These are phyloP conservation scores for Pampusana beccarii DNA, from an alignment of 2,113 vertebrate species.

Conservation along the genomic window DNA sequence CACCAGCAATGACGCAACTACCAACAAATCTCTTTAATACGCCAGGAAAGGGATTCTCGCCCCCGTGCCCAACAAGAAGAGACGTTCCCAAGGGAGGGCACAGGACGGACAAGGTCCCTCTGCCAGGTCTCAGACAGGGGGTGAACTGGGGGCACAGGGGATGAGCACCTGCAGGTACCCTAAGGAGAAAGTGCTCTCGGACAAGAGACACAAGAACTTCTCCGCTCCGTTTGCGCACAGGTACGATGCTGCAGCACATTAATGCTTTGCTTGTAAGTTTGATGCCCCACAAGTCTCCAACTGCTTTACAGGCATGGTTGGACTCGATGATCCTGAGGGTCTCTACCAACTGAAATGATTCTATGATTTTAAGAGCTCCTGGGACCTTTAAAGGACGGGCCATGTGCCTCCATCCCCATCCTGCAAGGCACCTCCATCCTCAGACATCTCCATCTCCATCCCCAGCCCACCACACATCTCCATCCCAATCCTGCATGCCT, in stretches of 20 bases:
- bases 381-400: not conserved
- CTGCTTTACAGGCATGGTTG: not conserved
- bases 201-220: not conserved
- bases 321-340: too few relatives aligned
- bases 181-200: not conserved
- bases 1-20: not conserved
- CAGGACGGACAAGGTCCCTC: not conserved
- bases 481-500: not conserved
- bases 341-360: too few relatives aligned
- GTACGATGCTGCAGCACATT: not conserved
- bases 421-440: not conserved
- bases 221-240: accelerated
- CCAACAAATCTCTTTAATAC: not conserved
- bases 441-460: not conserved
- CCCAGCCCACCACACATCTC: not conserved
- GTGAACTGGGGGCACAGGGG: not conserved
- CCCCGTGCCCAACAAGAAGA: not conserved
- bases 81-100: not conserved
- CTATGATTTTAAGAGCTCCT: not conserved
- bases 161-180: not conserved
- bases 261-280: not conserved
- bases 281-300: not conserved
- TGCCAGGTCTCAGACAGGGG: not conserved
- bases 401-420: not conserved
- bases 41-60: not conserved